Evolutionary conservation across 2,888 invertebrate genomes (phyloP).

Genomic region (Patella ulyssiponensis): DNA sequence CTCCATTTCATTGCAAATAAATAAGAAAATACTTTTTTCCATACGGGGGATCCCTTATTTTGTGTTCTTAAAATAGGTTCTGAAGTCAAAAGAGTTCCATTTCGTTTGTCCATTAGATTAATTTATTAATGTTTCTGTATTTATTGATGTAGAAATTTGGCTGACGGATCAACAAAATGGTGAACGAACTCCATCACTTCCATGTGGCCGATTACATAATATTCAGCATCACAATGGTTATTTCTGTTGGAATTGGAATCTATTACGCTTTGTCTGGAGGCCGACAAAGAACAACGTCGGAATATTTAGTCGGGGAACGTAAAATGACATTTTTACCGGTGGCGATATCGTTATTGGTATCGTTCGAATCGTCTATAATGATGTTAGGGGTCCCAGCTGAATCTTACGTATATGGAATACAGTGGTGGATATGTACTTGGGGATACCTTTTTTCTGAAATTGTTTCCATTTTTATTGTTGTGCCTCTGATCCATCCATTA

Average conservation of each 20-base stretch:
- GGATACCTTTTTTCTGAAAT: slow-evolving; percentile 47
- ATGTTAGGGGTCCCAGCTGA: slow-evolving; percentile 59
- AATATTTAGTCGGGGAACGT: slow-evolving; percentile 54
- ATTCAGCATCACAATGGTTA: slow-evolving; percentile 45
- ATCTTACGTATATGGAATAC: slow-evolving; percentile 53
- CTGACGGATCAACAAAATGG: slow-evolving; percentile 19
- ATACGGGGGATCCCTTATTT: too few relatives aligned
- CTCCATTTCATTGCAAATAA: too few relatives aligned
- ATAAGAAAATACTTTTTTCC: too few relatives aligned
- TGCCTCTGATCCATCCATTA: slow-evolving; percentile 51
- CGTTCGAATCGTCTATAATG: slow-evolving; percentile 62
- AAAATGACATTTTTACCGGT: slow-evolving; percentile 51
- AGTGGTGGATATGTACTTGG: slow-evolving; percentile 40
- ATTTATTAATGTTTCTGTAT: too few relatives aligned
- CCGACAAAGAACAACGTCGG: slow-evolving; percentile 41
- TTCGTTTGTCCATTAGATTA: too few relatives aligned
- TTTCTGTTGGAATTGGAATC: slow-evolving; percentile 53
- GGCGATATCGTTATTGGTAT: slow-evolving; percentile 56
- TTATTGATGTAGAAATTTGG: too few relatives aligned
- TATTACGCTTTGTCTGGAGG: slow-evolving; percentile 42
- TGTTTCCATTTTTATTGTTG: slow-evolving; percentile 43
- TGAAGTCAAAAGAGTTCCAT: too few relatives aligned
- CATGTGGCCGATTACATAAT: slow-evolving; percentile 47
- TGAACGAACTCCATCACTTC: slow-evolving; percentile 28
- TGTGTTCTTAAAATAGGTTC: too few relatives aligned